Percentiles rank a stretch among this genome's conserved stretches.
phyloP scores from a whole-genome alignment of 2,797 vertebrate species.

The Euthynnus affinis region DNA sequence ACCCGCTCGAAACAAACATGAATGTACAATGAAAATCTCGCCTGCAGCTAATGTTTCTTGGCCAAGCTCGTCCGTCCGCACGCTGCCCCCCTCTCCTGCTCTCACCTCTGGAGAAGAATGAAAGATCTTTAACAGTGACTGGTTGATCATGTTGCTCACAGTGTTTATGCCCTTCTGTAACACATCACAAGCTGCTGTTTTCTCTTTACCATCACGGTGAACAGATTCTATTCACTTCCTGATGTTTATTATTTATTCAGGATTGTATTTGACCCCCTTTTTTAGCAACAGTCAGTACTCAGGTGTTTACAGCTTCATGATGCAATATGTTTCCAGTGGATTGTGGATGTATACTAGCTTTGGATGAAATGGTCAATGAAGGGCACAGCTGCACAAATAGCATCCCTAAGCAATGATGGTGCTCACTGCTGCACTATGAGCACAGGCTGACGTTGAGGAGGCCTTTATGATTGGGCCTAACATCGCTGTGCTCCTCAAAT shows the following conservation, averaged over 20 bases:
- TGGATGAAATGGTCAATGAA: neutral
- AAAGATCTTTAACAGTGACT: neutral
- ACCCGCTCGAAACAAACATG: neutral
- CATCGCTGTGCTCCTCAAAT: neutral
- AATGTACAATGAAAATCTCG: neutral
- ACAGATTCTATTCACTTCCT: neutral
- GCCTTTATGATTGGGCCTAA: neutral
- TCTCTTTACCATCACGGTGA: neutral
- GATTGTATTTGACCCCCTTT: neutral
- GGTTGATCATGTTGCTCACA: neutral
- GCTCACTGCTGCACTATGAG: neutral
- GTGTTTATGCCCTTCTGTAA: no score
- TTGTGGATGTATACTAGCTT: neutral
- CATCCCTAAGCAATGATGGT: neutral
- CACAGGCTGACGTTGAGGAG: neutral
- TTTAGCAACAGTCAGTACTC: neutral
- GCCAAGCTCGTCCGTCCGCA: neutral
- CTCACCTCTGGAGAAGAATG: neutral
- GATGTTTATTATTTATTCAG: neutral
- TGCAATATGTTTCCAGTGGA: neutral
- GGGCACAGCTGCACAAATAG: no score
- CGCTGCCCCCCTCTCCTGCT: no score
- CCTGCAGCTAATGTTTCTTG: neutral
- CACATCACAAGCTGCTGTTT: neutral
- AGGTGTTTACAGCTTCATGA: slow-evolving; percentile 6